Conservation (phyloP, 2,797 vertebrate genomes). For the Clamator glandarius region DNA sequence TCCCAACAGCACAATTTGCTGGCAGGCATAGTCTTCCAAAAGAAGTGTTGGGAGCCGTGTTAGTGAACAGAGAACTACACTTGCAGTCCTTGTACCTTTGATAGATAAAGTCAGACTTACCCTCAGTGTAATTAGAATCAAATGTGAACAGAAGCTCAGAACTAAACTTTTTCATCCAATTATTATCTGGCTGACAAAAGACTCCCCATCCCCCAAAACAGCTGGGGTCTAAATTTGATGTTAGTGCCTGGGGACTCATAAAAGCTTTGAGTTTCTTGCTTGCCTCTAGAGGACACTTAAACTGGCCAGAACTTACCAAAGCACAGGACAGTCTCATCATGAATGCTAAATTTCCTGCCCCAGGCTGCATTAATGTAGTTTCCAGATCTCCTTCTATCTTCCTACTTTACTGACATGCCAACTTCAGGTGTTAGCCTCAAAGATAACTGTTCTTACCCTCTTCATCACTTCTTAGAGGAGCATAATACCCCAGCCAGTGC, state of each 20-base stretch:
- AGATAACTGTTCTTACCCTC: conserved; percentile 5
- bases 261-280: conserved; percentile 15
- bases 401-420: not conserved
- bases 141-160: not conserved
- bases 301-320: not conserved
- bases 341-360: not conserved
- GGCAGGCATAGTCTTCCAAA: not conserved
- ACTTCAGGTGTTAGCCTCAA: not conserved
- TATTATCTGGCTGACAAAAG: not conserved
- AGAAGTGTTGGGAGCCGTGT: accelerated
- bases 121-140: not conserved
- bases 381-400: conserved; percentile 3
- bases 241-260: not conserved
- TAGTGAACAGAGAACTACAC: not conserved
- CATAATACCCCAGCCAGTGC: not conserved
- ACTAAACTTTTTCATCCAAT: not conserved
- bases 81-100: not conserved
- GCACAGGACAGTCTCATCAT: not conserved
- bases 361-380: not conserved
- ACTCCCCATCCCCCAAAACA: not conserved
- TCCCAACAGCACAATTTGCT: not conserved
- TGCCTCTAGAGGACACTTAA: not conserved
- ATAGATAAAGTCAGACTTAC: not conserved
- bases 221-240: not conserved
- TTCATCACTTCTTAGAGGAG: conserved; percentile 24